phyloP scores from a whole-genome alignment of 2,113 vertebrate species.

The Hiodon alosoides region DNA sequence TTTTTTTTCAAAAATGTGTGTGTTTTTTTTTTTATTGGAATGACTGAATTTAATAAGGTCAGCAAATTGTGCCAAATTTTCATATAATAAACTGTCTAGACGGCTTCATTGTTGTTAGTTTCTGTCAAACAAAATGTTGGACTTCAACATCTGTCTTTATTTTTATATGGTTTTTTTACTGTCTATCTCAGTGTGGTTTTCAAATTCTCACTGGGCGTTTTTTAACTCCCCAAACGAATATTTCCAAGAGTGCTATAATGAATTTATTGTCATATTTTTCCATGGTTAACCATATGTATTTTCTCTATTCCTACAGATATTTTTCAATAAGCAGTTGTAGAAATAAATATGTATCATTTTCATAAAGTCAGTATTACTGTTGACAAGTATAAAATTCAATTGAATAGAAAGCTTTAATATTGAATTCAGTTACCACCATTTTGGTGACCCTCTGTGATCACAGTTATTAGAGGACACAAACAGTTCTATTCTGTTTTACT shows the following conservation, averaged over 20 bases:
- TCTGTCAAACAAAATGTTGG: constrained; percentile 47
- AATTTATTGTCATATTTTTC: constrained; percentile 47
- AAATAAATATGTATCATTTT: constrained; percentile 37
- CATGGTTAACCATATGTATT: constrained; percentile 46
- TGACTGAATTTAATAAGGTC: constrained; percentile 39
- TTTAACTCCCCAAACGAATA: constrained; percentile 46
- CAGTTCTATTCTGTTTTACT: no score
- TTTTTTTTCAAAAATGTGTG: constrained; percentile 2
- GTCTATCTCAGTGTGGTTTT: constrained; percentile 51
- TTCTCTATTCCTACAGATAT: constrained; percentile 35
- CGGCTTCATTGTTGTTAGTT: constrained; percentile 42
- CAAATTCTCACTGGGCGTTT: constrained; percentile 47
- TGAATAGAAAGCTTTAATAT: neutral
- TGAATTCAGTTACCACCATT: neutral
- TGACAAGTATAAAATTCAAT: constrained; percentile 14
- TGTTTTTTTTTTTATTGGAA: neutral
- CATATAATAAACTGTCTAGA: constrained; percentile 48
- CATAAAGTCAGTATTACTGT: constrained; percentile 8
- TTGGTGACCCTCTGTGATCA: neutral
- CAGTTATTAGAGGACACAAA: neutral
- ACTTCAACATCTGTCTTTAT: constrained; percentile 59
- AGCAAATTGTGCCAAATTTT: constrained; percentile 38
- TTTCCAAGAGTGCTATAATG: constrained; percentile 46
- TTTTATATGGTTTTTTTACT: constrained; percentile 51
- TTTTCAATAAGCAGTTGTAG: constrained; percentile 38